Evolutionary conservation across 2,888 invertebrate species (phyloP), one percentile per base, ranked within the genome.

Genomic region (Antheraea yamamai): DNA sequence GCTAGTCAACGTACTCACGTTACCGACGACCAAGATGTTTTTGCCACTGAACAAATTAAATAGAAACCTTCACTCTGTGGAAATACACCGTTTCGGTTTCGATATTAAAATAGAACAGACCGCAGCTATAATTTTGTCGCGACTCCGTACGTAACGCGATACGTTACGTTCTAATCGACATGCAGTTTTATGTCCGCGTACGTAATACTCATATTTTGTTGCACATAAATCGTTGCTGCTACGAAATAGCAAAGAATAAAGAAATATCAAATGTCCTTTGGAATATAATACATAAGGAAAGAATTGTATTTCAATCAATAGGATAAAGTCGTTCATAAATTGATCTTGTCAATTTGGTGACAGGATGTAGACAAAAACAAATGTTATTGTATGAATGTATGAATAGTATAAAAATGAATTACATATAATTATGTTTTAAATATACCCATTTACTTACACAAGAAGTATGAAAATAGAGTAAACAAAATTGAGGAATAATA

Each of bases 131-230:
- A 66, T 66, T 14, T 66, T 66, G 64, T 30, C 39, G 39, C 70
- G 70, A 20, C n/a, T 39, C n/a, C 70, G n/a, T 39, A 70, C 70
- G 87, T 85, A 88, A 88, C 82, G 73, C 79, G 84, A 87, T 81
- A 80, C 74, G 79, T 80, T 78, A 79, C 77, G 79, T 83, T 80
- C 79, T 76, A 82, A 84, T 82, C 80, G 79, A 82, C 81, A 77
- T 79, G 79, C 76, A 82, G 81, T 81, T 80, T 79, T 79, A 81
- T 81, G 81, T 78, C 78, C 75, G 80, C 76, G 79, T 68, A 30
- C 20, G 66, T 64, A 70, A 70, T 12, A 78, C 77, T 75, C 77
- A 76, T 77, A 76, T 77, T 72, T 75, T 77, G 75, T 47, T 75
- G 77, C 66, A 35, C 20, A 47, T 26, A 73, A 30, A 70, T 73